These are phyloP conservation scores for Chelidonichthys spinosus DNA, from an alignment of 2,797 vertebrate species.

Conservation along the genomic window DNA sequence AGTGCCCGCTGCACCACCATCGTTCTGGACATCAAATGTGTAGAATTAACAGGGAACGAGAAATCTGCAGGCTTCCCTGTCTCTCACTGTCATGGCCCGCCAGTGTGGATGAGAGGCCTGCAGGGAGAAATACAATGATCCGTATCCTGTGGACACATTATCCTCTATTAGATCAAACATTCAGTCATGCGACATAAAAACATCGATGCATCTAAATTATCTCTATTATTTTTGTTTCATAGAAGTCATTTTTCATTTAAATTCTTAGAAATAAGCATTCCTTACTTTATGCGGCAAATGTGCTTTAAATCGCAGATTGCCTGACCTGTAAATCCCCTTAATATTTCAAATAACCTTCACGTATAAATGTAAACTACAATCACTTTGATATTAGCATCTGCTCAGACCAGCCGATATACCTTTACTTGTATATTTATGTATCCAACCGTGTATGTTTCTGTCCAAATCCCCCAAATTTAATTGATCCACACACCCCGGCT, in stretches of 20 bases:
- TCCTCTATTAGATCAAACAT: background rate
- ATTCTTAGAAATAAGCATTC: background rate
- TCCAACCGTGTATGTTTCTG: slow-evolving; percentile 18
- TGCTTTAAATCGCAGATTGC: background rate
- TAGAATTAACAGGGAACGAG: background rate
- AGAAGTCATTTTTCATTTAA: background rate
- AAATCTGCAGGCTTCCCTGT: background rate
- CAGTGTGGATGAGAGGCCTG: slow-evolving; percentile 11
- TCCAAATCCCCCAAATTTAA: slow-evolving; percentile 41
- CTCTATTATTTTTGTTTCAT: background rate
- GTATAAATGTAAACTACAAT: slow-evolving; percentile 16
- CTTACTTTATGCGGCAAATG: background rate
- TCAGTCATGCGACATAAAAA: background rate
- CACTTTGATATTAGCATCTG: slow-evolving; percentile 29
- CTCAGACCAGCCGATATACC: background rate
- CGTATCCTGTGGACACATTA: background rate
- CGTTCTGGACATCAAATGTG: background rate
- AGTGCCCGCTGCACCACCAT: background rate
- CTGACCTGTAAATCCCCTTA: background rate
- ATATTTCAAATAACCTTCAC: background rate
- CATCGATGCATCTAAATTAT: rapidly evolving
- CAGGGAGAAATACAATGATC: background rate
- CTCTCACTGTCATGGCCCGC: background rate
- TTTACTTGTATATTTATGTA: slow-evolving; percentile 18
- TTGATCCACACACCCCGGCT: slow-evolving; percentile 52